A percentile compares a stretch with the other conserved stretches of the same genome.
These are phyloP conservation scores for Notiomystis cincta DNA, from an alignment of 2,113 vertebrate species.

Conservation along the genomic window DNA sequence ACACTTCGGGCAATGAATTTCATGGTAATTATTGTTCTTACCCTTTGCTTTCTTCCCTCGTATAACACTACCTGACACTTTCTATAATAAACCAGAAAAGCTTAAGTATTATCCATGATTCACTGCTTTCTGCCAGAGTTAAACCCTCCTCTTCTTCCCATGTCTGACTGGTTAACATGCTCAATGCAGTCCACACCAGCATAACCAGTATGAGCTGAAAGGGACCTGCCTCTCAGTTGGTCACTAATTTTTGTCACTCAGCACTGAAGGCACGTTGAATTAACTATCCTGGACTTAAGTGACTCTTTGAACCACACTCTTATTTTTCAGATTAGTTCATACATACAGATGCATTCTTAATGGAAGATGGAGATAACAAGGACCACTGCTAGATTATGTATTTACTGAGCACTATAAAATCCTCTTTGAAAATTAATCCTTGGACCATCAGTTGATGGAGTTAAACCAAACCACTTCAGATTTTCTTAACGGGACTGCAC, in stretches of 20 bases:
- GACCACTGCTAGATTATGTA: background rate
- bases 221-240: background rate
- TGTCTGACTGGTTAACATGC: background rate
- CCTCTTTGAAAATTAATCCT: background rate
- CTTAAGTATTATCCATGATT: background rate
- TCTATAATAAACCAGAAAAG: constrained; percentile 31
- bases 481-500: background rate
- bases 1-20: background rate
- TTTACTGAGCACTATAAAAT: background rate
- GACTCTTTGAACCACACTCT: background rate
- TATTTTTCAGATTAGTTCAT: background rate
- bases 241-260: background rate
- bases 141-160: background rate
- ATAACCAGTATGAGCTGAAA: background rate
- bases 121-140: background rate
- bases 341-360: background rate
- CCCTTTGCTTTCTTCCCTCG: background rate
- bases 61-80: background rate
- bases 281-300: background rate
- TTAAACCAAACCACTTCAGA: background rate
- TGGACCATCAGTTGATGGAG: background rate
- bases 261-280: background rate
- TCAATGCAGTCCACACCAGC: fast-evolving
- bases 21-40: background rate
- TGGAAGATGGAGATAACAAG: background rate